phyloP scores from a whole-genome alignment of 2,113 vertebrate species.

The Triplophysa siluroides region DNA sequence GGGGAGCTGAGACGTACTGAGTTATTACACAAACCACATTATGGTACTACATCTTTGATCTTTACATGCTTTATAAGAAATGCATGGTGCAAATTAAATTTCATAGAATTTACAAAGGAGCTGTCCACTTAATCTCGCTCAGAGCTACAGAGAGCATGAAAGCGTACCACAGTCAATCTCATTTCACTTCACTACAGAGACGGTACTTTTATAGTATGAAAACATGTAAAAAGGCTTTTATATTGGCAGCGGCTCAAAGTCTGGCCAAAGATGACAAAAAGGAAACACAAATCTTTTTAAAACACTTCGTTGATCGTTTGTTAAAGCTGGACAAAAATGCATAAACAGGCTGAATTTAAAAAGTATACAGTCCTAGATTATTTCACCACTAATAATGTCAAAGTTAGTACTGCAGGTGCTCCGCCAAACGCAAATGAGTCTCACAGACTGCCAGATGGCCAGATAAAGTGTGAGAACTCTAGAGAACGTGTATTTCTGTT shows the following conservation, averaged over 20 bases:
- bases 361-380: background rate
- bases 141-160: no score
- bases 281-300: no score
- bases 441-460: constrained; percentile 27
- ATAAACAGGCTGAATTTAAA: background rate
- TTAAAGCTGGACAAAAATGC: background rate
- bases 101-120: no score
- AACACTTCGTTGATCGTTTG: no score
- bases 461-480: constrained; percentile 2
- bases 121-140: no score
- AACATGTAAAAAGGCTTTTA: no score
- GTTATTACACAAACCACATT: background rate
- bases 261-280: no score
- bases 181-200: no score
- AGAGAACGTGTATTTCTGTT: background rate
- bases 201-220: no score
- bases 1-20: background rate
- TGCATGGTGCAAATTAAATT: background rate
- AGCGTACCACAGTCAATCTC: no score
- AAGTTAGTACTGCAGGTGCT: constrained; percentile 2
- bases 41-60: background rate
- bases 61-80: background rate
- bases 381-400: background rate
- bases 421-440: constrained; percentile 9
- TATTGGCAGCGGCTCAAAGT: no score